phyloP scores from a whole-genome alignment of 2,113 vertebrate species.

The Sphyrna mokarran region DNA sequence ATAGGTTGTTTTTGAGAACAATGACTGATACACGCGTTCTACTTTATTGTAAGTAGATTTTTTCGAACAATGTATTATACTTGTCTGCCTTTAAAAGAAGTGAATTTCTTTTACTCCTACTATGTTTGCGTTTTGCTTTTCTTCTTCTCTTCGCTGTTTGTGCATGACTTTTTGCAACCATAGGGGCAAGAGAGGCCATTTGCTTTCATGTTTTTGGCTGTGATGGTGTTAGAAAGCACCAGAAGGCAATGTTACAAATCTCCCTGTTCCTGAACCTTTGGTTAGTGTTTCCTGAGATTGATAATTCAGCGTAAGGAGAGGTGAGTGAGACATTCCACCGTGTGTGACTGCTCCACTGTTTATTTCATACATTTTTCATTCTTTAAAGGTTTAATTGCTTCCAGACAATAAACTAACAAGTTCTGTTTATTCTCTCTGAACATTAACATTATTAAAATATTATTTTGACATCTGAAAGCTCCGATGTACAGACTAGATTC shows the following conservation, averaged over 20 bases:
- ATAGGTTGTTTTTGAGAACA: not conserved
- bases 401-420: slow-evolving; percentile 49
- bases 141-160: too few relatives aligned
- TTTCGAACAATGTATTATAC: not conserved
- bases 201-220: not conserved
- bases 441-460: slow-evolving; percentile 76
- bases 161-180: not conserved
- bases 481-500: slow-evolving; percentile 73
- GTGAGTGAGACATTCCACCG: not conserved
- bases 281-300: not conserved
- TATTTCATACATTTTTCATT: not conserved
- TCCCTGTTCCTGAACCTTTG: not conserved
- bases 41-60: not conserved
- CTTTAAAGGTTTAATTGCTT: not conserved
- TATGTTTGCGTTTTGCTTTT: not conserved
- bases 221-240: not conserved
- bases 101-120: not conserved
- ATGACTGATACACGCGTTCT: not conserved
- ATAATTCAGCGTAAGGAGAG: not conserved
- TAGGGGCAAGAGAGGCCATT: not conserved
- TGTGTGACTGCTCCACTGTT: not conserved
- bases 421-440: slow-evolving; percentile 52
- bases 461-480: slow-evolving; percentile 67
- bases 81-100: not conserved
- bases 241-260: not conserved